phyloP scores from a whole-genome alignment of 2,888 invertebrate species.

The Polyploca ridens region DNA sequence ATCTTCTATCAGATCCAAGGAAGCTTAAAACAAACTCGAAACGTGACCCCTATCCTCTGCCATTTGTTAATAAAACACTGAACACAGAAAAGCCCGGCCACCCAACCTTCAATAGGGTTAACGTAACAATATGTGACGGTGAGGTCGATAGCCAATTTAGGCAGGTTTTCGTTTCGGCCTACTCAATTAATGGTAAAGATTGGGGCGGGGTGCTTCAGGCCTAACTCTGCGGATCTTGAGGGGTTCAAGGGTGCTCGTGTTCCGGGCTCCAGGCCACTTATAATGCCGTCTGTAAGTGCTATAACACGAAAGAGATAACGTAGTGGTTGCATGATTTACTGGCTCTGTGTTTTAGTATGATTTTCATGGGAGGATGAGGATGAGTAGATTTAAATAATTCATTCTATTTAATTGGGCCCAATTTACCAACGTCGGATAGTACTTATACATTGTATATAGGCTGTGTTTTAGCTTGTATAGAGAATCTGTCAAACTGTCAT shows the following conservation, averaged over 20 bases:
- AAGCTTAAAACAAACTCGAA: background rate
- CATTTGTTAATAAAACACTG: conserved; percentile 9
- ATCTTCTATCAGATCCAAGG: background rate
- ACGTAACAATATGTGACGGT: conserved; percentile 28
- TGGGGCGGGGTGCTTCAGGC: conserved; percentile 35
- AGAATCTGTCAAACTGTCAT: no score
- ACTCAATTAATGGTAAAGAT: conserved; percentile 70
- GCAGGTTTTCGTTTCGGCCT: conserved; percentile 50
- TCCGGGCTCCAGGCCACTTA: conserved; percentile 41
- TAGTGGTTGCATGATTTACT: conserved; percentile 32
- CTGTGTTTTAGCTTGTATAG: no score
- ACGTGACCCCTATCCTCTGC: background rate
- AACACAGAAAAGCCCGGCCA: conserved; percentile 6
- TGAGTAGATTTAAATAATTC: no score
- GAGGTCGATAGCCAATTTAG: conserved; percentile 55
- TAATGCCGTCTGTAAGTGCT: conserved; percentile 24
- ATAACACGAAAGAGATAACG: conserved; percentile 33
- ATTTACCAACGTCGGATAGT: no score
- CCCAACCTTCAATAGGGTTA: conserved; percentile 17
- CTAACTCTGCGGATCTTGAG: conserved; percentile 39
- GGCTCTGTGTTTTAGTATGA: background rate
- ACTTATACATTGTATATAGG: no score
- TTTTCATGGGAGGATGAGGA: background rate
- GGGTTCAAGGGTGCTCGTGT: conserved; percentile 43
- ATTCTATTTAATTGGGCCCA: no score